A percentile compares a stretch with the other conserved stretches of the same genome.
These are phyloP conservation scores for Thaumatotibia leucotreta DNA, from an alignment of 1,140 invertebrate species.

Conservation along the genomic window DNA sequence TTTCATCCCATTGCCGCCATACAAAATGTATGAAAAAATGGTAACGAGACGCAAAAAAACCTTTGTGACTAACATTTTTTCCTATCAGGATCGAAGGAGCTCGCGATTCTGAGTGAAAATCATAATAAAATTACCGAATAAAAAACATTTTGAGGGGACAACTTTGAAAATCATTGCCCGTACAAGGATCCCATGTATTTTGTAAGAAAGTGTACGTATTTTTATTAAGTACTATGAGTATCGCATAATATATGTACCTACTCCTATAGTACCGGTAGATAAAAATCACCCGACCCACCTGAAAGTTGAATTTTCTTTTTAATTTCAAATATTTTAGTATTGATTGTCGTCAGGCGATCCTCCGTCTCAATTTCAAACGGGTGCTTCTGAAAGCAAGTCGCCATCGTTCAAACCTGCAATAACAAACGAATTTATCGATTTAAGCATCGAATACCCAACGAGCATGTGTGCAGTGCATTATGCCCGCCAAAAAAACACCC, in stretches of 20 bases:
- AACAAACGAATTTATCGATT: slow-evolving; percentile 7
- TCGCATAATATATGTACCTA: neutral
- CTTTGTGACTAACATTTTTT: no score
- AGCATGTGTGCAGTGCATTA: slow-evolving; percentile 6
- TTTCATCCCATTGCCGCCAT: no score
- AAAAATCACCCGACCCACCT: slow-evolving; percentile 71
- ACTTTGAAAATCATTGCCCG: no score
- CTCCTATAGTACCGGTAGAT: slow-evolving; percentile 3
- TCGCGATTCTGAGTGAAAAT: no score
- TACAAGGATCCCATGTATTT: no score
- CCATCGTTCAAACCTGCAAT: slow-evolving; percentile 34
- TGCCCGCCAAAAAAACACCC: slow-evolving; percentile 27
- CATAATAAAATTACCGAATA: no score
- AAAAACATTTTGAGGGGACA: no score
- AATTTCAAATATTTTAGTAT: slow-evolving; percentile 86
- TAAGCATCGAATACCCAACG: slow-evolving; percentile 1
- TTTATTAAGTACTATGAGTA: neutral
- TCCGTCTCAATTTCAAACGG: slow-evolving; percentile 73
- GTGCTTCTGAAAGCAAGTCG: slow-evolving; percentile 71
- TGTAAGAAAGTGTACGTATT: neutral
- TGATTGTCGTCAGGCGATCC: slow-evolving; percentile 80
- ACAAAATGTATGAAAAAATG: no score
- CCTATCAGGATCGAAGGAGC: no score
- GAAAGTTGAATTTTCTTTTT: slow-evolving; percentile 89
- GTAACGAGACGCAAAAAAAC: no score